These are phyloP conservation scores for Torymus tubicola DNA, from an alignment of 2,888 invertebrate genomes.

Conservation along the genomic window DNA sequence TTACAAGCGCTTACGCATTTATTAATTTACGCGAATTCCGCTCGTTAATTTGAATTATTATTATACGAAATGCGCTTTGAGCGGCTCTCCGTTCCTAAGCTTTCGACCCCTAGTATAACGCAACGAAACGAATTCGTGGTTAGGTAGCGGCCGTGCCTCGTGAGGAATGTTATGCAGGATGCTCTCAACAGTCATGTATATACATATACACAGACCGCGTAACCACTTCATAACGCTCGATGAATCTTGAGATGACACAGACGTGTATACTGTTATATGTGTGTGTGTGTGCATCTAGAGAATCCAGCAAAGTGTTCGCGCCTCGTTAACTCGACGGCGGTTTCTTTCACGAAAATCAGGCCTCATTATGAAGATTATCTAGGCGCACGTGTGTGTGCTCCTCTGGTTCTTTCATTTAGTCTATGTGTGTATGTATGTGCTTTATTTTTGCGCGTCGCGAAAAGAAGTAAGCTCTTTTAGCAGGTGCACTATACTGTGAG, in stretches of 20 bases:
- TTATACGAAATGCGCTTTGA: slow-evolving; percentile 44
- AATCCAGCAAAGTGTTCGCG: slow-evolving; percentile 34
- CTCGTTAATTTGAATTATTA: slow-evolving; percentile 31
- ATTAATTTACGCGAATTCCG: slow-evolving; percentile 24
- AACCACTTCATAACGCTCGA: slow-evolving; percentile 50
- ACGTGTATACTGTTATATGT: background rate
- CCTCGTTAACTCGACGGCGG: slow-evolving; percentile 20
- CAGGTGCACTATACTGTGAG: too few species aligned
- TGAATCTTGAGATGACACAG: slow-evolving; percentile 37
- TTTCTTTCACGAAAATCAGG: slow-evolving; percentile 9
- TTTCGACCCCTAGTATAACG: background rate
- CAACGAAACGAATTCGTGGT: slow-evolving; percentile 34
- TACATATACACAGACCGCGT: slow-evolving; percentile 8
- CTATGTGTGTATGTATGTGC: too few species aligned
- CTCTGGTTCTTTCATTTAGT: too few species aligned
- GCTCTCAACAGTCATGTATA: background rate
- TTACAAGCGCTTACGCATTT: background rate
- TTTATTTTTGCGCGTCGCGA: too few species aligned
- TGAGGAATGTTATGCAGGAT: slow-evolving; percentile 25
- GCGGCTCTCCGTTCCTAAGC: background rate
- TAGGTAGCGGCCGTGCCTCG: background rate
- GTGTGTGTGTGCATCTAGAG: background rate
- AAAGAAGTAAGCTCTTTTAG: too few species aligned
- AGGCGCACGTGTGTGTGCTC: too few species aligned
- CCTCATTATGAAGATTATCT: too few species aligned